These are phyloP conservation scores for Smutsia gigantea DNA, from an alignment of 2,797 vertebrate genomes.

Conservation along the genomic window DNA sequence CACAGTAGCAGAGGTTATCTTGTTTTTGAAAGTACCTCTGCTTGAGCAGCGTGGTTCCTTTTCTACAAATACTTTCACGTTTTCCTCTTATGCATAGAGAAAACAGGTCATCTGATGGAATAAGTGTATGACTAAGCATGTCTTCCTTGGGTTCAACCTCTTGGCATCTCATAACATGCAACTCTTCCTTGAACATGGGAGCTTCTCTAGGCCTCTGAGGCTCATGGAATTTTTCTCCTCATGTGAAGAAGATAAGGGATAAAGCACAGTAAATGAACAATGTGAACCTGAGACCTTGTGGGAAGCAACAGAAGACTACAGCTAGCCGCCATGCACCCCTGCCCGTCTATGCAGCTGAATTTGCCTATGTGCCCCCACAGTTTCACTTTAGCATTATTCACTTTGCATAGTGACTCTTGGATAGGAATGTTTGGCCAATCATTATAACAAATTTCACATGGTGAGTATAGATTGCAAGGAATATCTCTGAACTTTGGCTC, in stretches of 20 bases:
- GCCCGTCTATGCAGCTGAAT: not conserved
- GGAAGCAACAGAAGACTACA: not conserved
- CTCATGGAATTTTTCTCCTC: not conserved
- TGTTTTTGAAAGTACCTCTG: not conserved
- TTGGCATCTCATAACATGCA: not conserved
- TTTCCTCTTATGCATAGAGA: not conserved
- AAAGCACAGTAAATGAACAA: not conserved
- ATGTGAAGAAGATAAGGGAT: not conserved
- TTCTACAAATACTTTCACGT: not conserved
- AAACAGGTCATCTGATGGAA: not conserved
- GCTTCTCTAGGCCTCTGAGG: not conserved
- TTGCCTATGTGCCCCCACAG: not conserved
- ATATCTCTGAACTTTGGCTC: not conserved
- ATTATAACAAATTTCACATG: not conserved
- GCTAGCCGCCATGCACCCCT: not conserved
- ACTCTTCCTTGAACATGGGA: not conserved
- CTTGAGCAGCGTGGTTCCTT: not conserved
- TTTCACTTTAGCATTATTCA: not conserved
- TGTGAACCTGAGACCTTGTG: not conserved
- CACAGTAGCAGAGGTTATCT: not conserved
- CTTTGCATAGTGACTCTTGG: not conserved
- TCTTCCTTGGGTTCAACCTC: not conserved
- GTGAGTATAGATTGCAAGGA: not conserved
- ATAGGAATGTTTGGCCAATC: not conserved
- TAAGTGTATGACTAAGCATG: not conserved